Percentiles rank a stretch among this genome's conserved stretches.
phyloP scores from a whole-genome alignment of 2,113 vertebrate species.

The Pelecanus crispus region DNA sequence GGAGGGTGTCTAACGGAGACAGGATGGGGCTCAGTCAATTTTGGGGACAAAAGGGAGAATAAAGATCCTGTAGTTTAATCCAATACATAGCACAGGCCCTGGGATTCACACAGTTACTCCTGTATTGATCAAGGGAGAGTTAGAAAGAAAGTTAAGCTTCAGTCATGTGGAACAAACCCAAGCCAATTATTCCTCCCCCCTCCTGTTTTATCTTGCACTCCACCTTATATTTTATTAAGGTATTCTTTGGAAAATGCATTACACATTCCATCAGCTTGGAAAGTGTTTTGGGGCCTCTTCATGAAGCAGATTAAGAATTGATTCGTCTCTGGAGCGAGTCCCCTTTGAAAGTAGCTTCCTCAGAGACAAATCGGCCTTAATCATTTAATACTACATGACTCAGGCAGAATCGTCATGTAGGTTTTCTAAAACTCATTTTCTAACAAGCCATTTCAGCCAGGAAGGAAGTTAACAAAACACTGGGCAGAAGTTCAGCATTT shows the following conservation, averaged over 20 bases:
- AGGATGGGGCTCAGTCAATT: background rate
- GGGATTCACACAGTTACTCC: background rate
- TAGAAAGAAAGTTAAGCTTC: background rate
- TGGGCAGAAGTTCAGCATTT: background rate
- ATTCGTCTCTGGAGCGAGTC: background rate
- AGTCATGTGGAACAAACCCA: background rate
- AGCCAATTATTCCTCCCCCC: background rate
- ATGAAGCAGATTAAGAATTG: background rate
- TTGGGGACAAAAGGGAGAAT: background rate
- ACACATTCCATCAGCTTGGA: background rate
- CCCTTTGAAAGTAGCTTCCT: background rate
- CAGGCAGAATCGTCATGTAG: background rate
- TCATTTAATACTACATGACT: background rate
- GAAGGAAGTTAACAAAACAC: background rate
- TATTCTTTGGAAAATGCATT: background rate
- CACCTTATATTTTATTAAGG: background rate
- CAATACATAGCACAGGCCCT: background rate
- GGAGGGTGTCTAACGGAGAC: background rate
- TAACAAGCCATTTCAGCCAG: background rate
- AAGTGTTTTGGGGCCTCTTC: background rate
- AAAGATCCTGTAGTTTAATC: background rate
- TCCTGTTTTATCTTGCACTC: background rate
- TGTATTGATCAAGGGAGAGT: background rate
- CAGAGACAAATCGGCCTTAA: background rate
- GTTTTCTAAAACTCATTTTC: slow-evolving; percentile 30